These are phyloP conservation scores for Magallana gigas DNA, from an alignment of 1,140 invertebrate genomes.

Conservation along the genomic window DNA sequence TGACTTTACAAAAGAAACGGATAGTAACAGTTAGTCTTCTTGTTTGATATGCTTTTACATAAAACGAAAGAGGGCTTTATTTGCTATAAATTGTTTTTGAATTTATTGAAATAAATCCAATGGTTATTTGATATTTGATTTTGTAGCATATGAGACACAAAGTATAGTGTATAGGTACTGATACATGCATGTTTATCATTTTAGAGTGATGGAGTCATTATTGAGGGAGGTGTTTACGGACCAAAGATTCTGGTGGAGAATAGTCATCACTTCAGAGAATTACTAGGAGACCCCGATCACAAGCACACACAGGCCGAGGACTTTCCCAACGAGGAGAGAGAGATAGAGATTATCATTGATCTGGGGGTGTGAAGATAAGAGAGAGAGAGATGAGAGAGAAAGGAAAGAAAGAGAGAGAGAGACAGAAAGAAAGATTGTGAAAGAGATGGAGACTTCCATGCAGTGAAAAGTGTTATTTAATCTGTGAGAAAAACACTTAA, in stretches of 20 bases:
- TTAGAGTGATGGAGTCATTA: not conserved
- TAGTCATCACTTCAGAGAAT: not conserved
- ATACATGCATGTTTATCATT: not conserved
- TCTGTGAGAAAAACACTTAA: no score
- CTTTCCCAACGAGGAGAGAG: not conserved
- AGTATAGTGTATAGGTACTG: not conserved
- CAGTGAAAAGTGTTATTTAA: no score
- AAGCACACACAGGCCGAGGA: not conserved
- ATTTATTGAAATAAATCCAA: not conserved
- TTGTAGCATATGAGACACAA: no score
- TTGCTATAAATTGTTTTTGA: no score
- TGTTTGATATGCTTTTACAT: not conserved
- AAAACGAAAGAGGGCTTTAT: no score
- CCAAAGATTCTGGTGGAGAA: slow-evolving; percentile 17
- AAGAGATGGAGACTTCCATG: no score
- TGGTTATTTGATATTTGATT: not conserved
- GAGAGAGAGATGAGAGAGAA: no score
- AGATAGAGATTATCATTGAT: not conserved
- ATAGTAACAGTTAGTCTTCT: slow-evolving; percentile 62
- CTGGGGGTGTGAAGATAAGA: not conserved
- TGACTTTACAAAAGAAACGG: slow-evolving; percentile 62
- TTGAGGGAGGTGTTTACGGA: slow-evolving; percentile 6
- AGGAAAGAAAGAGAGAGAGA: no score
- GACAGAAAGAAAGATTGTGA: no score
- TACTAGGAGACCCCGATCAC: slow-evolving; percentile 23